Evolutionary conservation across 2,888 invertebrate genomes (phyloP), one percentile per base, ranked within the genome.

Genomic region (Eupeodes luniger): DNA sequence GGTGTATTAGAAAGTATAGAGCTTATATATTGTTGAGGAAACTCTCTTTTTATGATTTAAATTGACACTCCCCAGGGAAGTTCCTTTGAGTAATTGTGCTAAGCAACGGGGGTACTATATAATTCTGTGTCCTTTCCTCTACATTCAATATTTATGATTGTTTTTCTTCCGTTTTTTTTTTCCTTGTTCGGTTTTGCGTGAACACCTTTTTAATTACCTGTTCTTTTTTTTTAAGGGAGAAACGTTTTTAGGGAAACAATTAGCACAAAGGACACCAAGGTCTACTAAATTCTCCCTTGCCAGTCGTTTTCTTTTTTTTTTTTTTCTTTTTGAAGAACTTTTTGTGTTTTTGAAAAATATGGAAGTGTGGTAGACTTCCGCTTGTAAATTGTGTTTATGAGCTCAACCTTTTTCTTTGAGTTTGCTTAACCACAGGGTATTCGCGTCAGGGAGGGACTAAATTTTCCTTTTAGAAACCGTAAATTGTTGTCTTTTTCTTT

Each of bases 161-260:
- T 72, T 67, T 44, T 40, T 40, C 40, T 62, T 14, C 2, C 14
- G 14, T 51, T 1, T 4, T 53, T 53, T 40, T 40, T 16, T 44
- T 61, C 2, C 51, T 19, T 47, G 19, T 47, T 34, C 4, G 14
- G 27, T 34, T 57, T 27, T 47, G 11, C 27, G 72, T 72, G 72
- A 59, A 72, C 59, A 72, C 44, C 59, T 72, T 59, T 69, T 59
- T 72, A 72, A 72, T 72, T 72, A 72, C 72, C 72, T 40, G 6
- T 27, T 2, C 5, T 40, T 40, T 40, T 40, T 40, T 40, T 40
- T 40, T n/a, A n/a, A 40, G 40, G 40, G 40, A 40, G 40, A 40
- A 40, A 40, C 14, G 12, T 3, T 59, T 47, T 72, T 27, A 44
- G 34, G 34, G 10, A 53, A 59, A 72, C 16, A 59, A 72, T 47